These are phyloP conservation scores for Anthopleura xanthogrammica DNA, from an alignment of 92 coral and sea anemone species.

Conservation along the genomic window DNA sequence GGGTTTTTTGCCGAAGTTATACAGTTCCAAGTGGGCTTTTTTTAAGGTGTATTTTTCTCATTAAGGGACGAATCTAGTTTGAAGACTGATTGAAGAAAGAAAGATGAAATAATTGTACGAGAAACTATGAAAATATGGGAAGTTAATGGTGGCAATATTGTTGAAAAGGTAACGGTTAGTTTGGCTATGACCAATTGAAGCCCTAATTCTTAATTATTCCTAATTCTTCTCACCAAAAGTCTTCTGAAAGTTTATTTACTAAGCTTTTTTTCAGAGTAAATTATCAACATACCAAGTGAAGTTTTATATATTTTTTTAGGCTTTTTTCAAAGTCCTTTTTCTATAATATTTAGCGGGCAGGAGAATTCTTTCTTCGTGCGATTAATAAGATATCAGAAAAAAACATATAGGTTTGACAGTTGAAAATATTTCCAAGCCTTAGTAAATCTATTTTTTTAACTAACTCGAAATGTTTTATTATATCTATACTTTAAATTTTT, in stretches of 20 bases:
- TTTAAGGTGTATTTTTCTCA: neutral
- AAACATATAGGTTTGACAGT: no score
- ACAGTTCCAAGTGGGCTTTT: neutral
- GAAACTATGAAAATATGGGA: neutral
- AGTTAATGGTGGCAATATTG: neutral
- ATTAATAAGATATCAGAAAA: no score
- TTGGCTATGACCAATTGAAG: neutral
- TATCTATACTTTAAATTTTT: neutral
- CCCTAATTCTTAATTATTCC: neutral
- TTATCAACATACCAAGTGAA: no score
- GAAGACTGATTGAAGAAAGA: neutral
- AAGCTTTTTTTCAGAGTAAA: neutral
- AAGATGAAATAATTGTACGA: neutral
- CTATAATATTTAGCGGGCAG: no score
- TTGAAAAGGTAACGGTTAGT: neutral
- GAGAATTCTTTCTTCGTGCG: no score
- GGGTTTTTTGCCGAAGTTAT: neutral
- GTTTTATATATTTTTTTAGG: no score
- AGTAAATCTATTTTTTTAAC: neutral
- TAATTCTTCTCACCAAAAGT: neutral
- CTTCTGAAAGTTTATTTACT: no score
- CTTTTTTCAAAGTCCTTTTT: no score
- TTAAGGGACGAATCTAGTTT: neutral
- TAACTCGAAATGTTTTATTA: neutral
- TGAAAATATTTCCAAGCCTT: neutral